Conservation (phyloP, 2,113 vertebrate genomes). For the Otolemur garnettii region DNA sequence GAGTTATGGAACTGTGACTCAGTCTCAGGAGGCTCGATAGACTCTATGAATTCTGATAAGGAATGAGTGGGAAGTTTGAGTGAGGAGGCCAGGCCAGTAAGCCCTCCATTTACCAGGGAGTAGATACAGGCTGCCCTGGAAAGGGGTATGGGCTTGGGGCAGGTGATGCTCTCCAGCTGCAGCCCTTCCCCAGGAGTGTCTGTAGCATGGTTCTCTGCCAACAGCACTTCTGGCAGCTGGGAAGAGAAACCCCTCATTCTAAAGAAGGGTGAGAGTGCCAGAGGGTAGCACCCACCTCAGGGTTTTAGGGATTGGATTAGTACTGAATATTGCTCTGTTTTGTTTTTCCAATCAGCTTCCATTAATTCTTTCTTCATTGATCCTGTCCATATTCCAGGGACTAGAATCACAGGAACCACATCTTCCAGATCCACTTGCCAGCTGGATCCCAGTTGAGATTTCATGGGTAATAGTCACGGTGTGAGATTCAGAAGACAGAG, state of each 20-base stretch:
- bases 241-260: neutral
- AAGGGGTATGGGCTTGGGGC: neutral
- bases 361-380: neutral
- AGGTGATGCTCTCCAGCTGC: neutral
- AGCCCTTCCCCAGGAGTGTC: neutral
- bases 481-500: neutral
- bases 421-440: neutral
- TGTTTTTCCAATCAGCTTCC: neutral
- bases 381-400: neutral
- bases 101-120: too few relatives aligned
- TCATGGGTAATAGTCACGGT: neutral
- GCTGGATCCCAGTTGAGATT: neutral
- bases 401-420: neutral
- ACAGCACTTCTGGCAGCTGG: neutral
- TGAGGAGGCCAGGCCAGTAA: neutral
- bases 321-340: neutral
- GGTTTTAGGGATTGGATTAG: neutral
- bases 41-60: neutral
- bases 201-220: neutral
- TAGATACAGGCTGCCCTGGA: neutral
- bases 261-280: neutral
- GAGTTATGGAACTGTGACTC: too few relatives aligned
- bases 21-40: neutral
- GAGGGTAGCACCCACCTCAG: neutral
- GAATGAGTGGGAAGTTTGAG: neutral